Evolutionary conservation across 2,888 invertebrate genomes (phyloP).

Genomic region (Microctonus brassicae): DNA sequence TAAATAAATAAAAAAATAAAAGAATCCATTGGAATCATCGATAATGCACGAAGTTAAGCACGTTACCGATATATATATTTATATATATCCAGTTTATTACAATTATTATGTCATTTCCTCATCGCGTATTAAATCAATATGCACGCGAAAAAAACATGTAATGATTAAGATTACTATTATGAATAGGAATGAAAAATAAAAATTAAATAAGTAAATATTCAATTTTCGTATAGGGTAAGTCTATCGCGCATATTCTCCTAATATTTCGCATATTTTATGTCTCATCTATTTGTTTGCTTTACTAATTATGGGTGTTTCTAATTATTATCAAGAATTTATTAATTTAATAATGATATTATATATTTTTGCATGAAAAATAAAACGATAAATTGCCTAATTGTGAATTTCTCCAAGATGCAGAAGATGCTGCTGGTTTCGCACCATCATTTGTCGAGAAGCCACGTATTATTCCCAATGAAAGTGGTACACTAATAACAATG

Average conservation of each 20-base stretch:
- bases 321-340: not conserved
- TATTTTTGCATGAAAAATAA: not conserved
- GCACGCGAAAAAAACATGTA: constrained; percentile 12
- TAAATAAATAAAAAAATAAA: constrained; percentile 16
- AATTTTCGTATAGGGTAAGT: constrained; percentile 18
- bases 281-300: constrained; percentile 8
- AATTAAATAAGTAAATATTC: not conserved
- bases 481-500: constrained; percentile 96
- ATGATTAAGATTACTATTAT: not conserved
- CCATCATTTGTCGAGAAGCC: constrained; percentile 99
- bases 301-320: not conserved
- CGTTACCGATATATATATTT: not conserved
- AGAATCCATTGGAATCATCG: constrained; percentile 4
- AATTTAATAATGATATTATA: not conserved
- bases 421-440: constrained; percentile 92
- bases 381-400: constrained; percentile 39
- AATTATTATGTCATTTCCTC: not conserved
- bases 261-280: constrained; percentile 9
- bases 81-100: not conserved
- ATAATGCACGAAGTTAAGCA: constrained; percentile 22
- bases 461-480: constrained; percentile 97
- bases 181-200: not conserved
- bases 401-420: constrained; percentile 80
- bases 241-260: constrained; percentile 6
- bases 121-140: constrained; percentile 1